Conservation (phyloP, 2,888 invertebrate genomes). For the Stenodema calcarata region DNA sequence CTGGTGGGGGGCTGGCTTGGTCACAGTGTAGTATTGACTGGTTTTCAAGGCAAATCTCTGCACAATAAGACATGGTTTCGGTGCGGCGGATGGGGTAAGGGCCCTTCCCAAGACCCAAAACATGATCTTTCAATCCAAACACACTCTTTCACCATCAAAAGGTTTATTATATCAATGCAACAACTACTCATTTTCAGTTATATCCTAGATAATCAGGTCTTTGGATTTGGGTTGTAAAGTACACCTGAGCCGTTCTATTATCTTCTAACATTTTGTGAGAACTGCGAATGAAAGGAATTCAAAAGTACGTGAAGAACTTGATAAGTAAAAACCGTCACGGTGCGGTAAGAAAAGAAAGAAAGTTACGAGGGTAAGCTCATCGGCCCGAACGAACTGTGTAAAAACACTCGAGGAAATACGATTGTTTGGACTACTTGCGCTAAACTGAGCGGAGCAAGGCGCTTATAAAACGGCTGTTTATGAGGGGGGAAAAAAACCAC, state of each 20-base stretch:
- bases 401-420: neutral
- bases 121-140: no score
- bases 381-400: neutral
- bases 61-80: no score
- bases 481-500: neutral
- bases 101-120: no score
- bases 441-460: neutral
- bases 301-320: neutral
- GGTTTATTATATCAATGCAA: no score
- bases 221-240: no score
- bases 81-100: no score
- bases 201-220: no score
- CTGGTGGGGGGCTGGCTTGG: no score
- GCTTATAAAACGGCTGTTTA: neutral
- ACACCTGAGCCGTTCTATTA: neutral
- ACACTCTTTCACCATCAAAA: no score
- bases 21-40: no score
- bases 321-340: neutral
- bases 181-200: no score
- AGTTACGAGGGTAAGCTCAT: neutral
- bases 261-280: neutral
- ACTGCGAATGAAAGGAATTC: neutral
- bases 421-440: neutral
- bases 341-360: neutral
- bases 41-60: no score